These are phyloP conservation scores for Eupsilia transversa DNA, from an alignment of 2,888 invertebrate genomes.

Conservation along the genomic window DNA sequence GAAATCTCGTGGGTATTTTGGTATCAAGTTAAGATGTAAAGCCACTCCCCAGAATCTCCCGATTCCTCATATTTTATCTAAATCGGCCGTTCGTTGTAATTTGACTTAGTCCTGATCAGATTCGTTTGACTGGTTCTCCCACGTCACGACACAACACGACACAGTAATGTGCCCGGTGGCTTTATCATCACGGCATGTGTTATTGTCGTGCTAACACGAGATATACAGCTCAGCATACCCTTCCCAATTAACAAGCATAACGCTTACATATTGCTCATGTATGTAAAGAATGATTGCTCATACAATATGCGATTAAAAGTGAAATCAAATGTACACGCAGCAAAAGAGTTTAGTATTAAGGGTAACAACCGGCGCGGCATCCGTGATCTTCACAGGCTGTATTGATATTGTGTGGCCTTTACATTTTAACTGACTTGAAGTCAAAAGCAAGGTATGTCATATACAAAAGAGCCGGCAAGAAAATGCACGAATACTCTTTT, in stretches of 20 bases:
- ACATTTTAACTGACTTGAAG: neutral
- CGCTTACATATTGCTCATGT: slow-evolving; percentile 32
- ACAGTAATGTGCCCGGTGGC: too few species aligned
- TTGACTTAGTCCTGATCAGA: too few species aligned
- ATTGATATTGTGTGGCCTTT: neutral
- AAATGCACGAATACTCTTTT: neutral
- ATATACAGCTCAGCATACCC: slow-evolving; percentile 2
- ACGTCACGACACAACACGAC: too few species aligned
- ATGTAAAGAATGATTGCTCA: slow-evolving; percentile 48
- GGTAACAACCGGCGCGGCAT: neutral
- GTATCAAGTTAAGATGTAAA: neutral
- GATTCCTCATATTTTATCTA: neutral
- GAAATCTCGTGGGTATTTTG: too few species aligned
- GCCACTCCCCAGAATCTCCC: neutral
- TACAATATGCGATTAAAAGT: slow-evolving; percentile 49
- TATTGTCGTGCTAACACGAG: neutral
- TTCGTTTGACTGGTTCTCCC: too few species aligned
- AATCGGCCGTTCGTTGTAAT: neutral
- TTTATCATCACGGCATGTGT: neutral
- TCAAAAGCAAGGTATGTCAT: neutral
- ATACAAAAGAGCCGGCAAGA: neutral
- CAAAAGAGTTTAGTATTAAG: slow-evolving; percentile 3
- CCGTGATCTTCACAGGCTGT: neutral
- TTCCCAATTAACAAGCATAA: slow-evolving; percentile 20
- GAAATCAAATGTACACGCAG: slow-evolving; percentile 46